phyloP scores from a whole-genome alignment of 1,140 invertebrate genomes.

The Antheraea pernyi region DNA sequence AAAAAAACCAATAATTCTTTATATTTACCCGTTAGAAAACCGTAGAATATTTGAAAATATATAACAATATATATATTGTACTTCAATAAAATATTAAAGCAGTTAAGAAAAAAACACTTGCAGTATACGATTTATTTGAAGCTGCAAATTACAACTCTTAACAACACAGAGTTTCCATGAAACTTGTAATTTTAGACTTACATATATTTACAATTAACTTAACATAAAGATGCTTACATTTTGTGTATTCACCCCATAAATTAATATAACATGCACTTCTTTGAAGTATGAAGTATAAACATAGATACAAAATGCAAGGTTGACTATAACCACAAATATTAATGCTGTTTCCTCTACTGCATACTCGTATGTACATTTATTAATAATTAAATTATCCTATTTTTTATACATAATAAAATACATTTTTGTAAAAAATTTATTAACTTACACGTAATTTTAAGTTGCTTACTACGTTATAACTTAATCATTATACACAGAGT shows the following conservation, averaged over 20 bases:
- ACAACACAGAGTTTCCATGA: conserved; percentile 70
- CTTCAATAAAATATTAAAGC: too few relatives aligned
- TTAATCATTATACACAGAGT: background rate
- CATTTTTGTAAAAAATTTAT: conserved; percentile 47
- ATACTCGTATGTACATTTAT: conserved; percentile 17
- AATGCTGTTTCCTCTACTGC: background rate
- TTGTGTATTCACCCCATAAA: conserved; percentile 33
- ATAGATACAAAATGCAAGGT: conserved; percentile 30
- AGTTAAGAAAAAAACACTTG: conserved; percentile 19
- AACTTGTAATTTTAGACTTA: conserved; percentile 55
- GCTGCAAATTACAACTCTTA: conserved; percentile 70
- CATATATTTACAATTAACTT: conserved; percentile 53
- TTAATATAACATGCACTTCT: conserved; percentile 34
- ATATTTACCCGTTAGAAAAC: too few relatives aligned
- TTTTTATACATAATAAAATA: conserved; percentile 48
- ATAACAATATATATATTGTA: too few relatives aligned
- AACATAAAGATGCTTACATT: conserved; percentile 36
- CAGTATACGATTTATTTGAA: conserved; percentile 68
- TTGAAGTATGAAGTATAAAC: conserved; percentile 32
- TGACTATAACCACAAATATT: conserved; percentile 25
- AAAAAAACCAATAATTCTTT: too few relatives aligned
- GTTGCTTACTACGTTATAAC: background rate
- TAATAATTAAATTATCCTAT: conserved; percentile 36
- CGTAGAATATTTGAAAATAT: background rate
- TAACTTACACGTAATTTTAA: conserved; percentile 33